Base-by-base conservation (phyloP, 2,888 invertebrate genomes). In the Pseudococcus jackbeardsleyi region DNA sequence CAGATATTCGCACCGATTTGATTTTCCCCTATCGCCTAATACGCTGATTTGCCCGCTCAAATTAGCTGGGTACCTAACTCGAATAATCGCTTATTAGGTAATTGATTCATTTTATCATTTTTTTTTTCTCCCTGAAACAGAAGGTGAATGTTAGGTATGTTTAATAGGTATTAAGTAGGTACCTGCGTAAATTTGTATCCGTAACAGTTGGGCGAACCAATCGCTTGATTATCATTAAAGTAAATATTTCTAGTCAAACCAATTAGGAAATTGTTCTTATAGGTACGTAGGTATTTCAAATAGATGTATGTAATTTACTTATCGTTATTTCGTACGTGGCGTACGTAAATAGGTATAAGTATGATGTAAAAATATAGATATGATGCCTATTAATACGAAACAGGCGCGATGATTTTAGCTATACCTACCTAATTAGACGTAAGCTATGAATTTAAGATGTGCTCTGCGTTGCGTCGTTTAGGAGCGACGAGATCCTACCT, bases 191-290 rank as follows among this genome's bases (percentile, higher is more conserved):
- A 54, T 54, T 54, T 54, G 7, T n/a, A 54, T n/a, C n/a, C 6
- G 15, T 54, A 54, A 15, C 50, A 11, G 11, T 50, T 42, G 9
- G 42, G 42, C n/a, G n/a, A 12, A 6, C 54, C 54, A 5, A 54
- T 54, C 54, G n/a, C n/a, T n/a, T 17, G n/a, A 54, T 54, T 54
- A 68, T 68, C 22, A 68, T 68, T 68, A 26, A 68, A 2, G 68
- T 68, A 68, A 68, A 54, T 54, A 68, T 68, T 68, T 68, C 68
- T 68, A 68, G 68, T 68, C 68, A 68, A 68, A 68, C 19, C 22
- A 68, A 68, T 26, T 68, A 68, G 68, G 22, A 68, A 68, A 68
- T 68, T 68, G 68, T 68, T 26, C 68, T 68, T 26, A 19, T 22
- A 33, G 26, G 5, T 64, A 19, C 15, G 7, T 22, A 33, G 26